A percentile compares a stretch with the other conserved stretches of the same genome.
These are phyloP conservation scores for Orthosia gothica DNA, from an alignment of 2,888 invertebrate genomes.

Conservation along the genomic window DNA sequence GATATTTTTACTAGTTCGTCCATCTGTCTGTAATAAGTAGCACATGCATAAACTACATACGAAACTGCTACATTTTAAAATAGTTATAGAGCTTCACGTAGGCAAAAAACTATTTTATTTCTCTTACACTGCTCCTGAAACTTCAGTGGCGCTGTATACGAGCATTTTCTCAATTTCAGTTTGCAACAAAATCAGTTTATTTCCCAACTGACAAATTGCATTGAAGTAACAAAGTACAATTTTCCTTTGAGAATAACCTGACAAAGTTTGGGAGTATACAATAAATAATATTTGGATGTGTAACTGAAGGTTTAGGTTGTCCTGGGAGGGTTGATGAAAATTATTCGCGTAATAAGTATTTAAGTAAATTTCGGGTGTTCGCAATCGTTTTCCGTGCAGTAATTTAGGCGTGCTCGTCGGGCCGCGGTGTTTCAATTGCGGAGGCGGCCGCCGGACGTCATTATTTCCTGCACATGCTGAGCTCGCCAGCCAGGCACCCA, in stretches of 20 bases:
- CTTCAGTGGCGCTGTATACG: constrained; percentile 80
- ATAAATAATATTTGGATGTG: constrained; percentile 69
- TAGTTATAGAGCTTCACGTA: constrained; percentile 61
- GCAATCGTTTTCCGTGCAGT: constrained; percentile 81
- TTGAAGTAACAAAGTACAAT: constrained; percentile 86
- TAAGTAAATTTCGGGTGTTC: constrained; percentile 80
- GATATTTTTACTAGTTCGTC: not conserved
- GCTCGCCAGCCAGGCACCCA: constrained; percentile 41
- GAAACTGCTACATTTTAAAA: constrained; percentile 45
- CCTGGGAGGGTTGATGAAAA: constrained; percentile 49
- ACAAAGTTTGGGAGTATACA: constrained; percentile 77
- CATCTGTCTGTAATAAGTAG: constrained; percentile 22
- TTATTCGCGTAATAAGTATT: constrained; percentile 75
- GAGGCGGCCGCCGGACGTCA: constrained; percentile 81
- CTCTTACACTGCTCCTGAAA: constrained; percentile 76
- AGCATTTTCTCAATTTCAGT: constrained; percentile 89
- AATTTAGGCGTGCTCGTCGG: constrained; percentile 78
- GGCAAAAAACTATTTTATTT: constrained; percentile 81
- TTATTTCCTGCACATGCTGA: constrained; percentile 83
- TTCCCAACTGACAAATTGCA: constrained; percentile 88
- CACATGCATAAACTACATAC: constrained; percentile 30
- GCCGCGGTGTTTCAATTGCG: constrained; percentile 83
- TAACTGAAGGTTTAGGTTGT: constrained; percentile 27
- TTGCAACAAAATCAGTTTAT: constrained; percentile 90
- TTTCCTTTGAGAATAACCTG: constrained; percentile 84